Evolutionary conservation across 2,888 invertebrate genomes (phyloP).

Genomic region (Melanargia galathea): DNA sequence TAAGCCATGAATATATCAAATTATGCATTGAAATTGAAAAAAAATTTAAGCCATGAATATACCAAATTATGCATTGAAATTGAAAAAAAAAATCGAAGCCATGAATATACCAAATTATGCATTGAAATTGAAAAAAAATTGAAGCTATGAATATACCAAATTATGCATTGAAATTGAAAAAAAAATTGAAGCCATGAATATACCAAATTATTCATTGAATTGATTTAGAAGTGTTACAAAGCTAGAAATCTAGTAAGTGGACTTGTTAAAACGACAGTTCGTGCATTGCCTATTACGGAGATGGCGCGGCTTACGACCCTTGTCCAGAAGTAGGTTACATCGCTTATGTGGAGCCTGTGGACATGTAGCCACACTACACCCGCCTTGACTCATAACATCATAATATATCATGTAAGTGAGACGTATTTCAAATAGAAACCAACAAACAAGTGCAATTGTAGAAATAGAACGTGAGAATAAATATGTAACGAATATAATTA

Average conservation of each 20-base stretch:
- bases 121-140: too few species aligned
- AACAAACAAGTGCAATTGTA: background rate
- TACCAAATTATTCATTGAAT: background rate
- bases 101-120: too few species aligned
- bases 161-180: background rate
- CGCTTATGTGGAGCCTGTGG: constrained; percentile 53
- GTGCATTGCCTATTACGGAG: constrained; percentile 71
- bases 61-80: too few species aligned
- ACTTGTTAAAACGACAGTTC: constrained; percentile 61
- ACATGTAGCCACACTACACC: constrained; percentile 33
- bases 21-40: too few species aligned
- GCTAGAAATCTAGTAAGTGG: constrained; percentile 62
- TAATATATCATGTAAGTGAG: background rate
- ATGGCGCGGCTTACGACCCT: constrained; percentile 58
- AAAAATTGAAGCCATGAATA: constrained; percentile 6
- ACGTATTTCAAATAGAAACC: constrained; percentile 8
- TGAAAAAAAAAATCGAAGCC: too few species aligned
- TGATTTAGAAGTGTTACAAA: constrained; percentile 46
- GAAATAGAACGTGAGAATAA: constrained; percentile 2
- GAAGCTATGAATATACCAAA: too few species aligned
- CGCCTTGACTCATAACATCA: constrained; percentile 2
- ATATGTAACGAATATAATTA: too few species aligned
- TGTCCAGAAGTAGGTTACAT: constrained; percentile 63
- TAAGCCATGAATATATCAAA: too few species aligned
- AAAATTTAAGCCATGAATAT: too few species aligned